Base-by-base conservation (phyloP, 2,113 vertebrate species). In the Actenoides lindsayi region DNA sequence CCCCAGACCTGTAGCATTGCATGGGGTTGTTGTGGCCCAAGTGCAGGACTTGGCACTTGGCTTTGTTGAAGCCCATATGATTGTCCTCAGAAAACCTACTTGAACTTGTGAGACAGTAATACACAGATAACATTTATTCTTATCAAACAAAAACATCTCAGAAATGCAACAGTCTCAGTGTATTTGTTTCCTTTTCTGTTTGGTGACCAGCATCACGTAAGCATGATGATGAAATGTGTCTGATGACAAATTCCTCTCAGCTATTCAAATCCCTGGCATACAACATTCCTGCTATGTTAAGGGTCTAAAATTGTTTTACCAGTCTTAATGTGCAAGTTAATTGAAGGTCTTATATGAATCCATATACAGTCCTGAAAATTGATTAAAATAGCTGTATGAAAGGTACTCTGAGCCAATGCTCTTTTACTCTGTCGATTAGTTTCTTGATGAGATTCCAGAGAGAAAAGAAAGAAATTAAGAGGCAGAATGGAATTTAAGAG, bases 401-500 rank as follows among this genome's bases (percentile, higher is more conserved):
- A 96, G 46, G 64, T 89, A 93, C 73, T 88, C 71, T 84, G 64
- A 93, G 73, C 62, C 84, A 96, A 54, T 27, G 42, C 51, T 92
- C 30, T 82, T 77, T 62, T 69, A 78, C 3, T 27, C 42, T 91
- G 56, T 78, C 39, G 1, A 78, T 96, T 91, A 81, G 28, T 86
- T 92, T 89, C 71, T 67, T 93, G 88, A 93, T 90, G 89, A 94
- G 83, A 94, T 95, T 96, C 81, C 68, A 95, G 78, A 96, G 63
- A 89, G 54, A 91, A 95, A 67, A 95, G 67, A 93, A 93, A 93
- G 59, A 91, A 94, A 95, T 95, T 94, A 95, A 92, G 68, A 81
- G 46, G 31, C 54, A 89, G 96, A 96, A 95, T 12, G 15, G 69
- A 77, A 82, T 16, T 30, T 76, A 74, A 68, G 91, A 93, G 51